These are phyloP conservation scores for Theocolax elegans DNA, from an alignment of 1,140 invertebrate species.

Conservation along the genomic window DNA sequence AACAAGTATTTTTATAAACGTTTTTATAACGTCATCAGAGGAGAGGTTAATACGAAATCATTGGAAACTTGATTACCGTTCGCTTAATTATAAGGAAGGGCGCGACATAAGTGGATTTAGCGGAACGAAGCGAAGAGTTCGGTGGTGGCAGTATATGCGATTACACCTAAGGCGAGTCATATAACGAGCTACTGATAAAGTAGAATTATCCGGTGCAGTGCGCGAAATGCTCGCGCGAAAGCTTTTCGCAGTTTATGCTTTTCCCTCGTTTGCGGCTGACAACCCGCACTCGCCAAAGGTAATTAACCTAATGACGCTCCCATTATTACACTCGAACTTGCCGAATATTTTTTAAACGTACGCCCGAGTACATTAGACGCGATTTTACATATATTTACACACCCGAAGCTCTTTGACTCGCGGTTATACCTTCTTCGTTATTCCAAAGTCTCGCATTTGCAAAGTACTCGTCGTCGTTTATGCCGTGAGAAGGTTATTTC, in stretches of 20 bases:
- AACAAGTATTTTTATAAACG: too few relatives aligned
- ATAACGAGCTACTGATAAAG: constrained; percentile 41
- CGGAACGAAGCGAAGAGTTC: constrained; percentile 1
- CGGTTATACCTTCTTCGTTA: too few relatives aligned
- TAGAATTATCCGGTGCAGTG: constrained; percentile 36
- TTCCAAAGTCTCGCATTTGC: too few relatives aligned
- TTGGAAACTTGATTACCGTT: constrained; percentile 29
- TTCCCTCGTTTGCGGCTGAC: constrained; percentile 47
- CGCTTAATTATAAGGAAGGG: constrained; percentile 35
- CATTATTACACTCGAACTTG: constrained; percentile 44
- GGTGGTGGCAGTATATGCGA: constrained; percentile 18
- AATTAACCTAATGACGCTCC: constrained; percentile 51
- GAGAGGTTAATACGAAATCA: constrained; percentile 24
- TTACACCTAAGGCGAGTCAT: constrained; percentile 25
- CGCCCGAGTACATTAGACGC: too few relatives aligned
- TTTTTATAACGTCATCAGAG: too few relatives aligned
- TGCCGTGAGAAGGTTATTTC: too few relatives aligned
- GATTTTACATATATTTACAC: too few relatives aligned
- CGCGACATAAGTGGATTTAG: constrained; percentile 20
- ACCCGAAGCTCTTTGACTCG: too few relatives aligned
- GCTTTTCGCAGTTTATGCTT: constrained; percentile 43
- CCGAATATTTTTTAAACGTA: too few relatives aligned
- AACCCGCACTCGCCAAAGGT: constrained; percentile 31
- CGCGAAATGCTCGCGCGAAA: constrained; percentile 30
- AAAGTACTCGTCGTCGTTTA: too few relatives aligned